Evolutionary conservation across 2,113 vertebrate species (phyloP), one percentile per base, ranked within the genome.

Genomic region (Muscicapa adusta): DNA sequence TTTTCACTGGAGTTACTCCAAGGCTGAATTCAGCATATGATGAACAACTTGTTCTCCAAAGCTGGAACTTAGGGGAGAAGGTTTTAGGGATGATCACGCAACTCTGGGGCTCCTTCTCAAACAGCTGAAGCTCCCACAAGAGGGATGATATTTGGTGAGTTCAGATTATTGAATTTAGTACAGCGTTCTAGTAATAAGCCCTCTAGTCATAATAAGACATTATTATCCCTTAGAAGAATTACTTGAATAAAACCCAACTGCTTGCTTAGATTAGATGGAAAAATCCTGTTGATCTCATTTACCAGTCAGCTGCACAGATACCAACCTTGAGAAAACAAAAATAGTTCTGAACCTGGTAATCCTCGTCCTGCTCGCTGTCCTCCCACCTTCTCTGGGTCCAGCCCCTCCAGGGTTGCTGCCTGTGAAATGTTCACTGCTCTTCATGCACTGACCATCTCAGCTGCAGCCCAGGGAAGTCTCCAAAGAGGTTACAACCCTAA

Each of bases 1-100:
- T 96, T 95, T 96, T 92, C 77, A 72, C 91, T 96, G 95, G 95
- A 94, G 87, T 60, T 85, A 61, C 89, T 95, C 94, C 94, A 95
- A 85, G 84, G 84, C 62, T 96, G 95, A 85, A 91, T 91, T 85
- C 87, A 95, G 84, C 91, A 57, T 65, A 91, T 91, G 91, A 94
- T 91, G 91, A 94, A 94, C 89, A 95, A 95, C 93, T 82, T 87
- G 86, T 95, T 94, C 93, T 92, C 81, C 94, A 50, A 76, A 89
- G 91, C 3, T 91, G 81, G 61, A 94, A 87, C 54, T 85, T 85
- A 50, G 48, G 81, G 60, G 40, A 95, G 92, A 94, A 92, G 75
- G 53, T 94, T 96, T 96, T 65, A 92, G 66, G 57, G 91, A 91
- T 68, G 93, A 91, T 96, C 95, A 96, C 24, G 2, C 89, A 94